These are phyloP conservation scores for Aptenodytes forsteri DNA, from an alignment of 2,113 vertebrate genomes.

Conservation along the genomic window DNA sequence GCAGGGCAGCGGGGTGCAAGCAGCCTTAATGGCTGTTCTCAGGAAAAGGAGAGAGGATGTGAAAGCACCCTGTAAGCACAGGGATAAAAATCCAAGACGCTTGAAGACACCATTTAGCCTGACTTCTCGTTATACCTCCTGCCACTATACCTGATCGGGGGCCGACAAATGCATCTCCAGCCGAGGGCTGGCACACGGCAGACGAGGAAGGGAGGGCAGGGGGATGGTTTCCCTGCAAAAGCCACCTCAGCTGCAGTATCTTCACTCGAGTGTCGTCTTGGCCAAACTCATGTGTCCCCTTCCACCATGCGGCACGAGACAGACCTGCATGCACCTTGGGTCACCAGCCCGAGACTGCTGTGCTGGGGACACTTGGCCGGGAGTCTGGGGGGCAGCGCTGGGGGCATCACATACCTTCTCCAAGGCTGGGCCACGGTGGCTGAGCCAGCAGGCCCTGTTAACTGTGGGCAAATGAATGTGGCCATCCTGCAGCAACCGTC, in stretches of 20 bases:
- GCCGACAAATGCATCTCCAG: neutral
- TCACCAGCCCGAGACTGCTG: neutral
- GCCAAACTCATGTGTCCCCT: neutral
- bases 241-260: neutral
- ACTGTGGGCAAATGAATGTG: neutral
- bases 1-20: neutral
- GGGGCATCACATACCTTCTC: accelerated
- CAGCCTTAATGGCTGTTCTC: neutral
- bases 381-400: neutral
- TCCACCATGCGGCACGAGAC: accelerated
- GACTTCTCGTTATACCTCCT: neutral
- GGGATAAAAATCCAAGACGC: neutral
- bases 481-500: accelerated
- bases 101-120: neutral
- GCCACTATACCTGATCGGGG: accelerated
- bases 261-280: neutral
- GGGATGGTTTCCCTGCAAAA: neutral
- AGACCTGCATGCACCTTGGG: neutral
- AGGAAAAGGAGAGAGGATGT: neutral
- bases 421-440: neutral
- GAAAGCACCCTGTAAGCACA: neutral
- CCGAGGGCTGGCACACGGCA: accelerated
- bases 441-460: neutral
- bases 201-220: neutral
- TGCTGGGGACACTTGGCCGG: neutral